Evolutionary conservation across 2,113 vertebrate species (phyloP).

Genomic region (Microtus ochrogaster): DNA sequence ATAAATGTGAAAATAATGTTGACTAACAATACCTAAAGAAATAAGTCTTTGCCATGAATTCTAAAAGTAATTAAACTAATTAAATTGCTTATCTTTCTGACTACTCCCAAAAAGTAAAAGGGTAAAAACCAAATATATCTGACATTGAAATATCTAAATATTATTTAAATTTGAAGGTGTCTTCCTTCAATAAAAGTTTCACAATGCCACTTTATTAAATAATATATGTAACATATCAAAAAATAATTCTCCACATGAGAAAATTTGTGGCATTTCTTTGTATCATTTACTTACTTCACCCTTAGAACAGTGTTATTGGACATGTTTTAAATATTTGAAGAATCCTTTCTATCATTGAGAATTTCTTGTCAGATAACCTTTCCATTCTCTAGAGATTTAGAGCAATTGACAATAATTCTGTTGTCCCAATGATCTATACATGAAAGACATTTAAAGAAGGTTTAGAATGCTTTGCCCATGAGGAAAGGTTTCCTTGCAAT

Average conservation of each 20-base stretch:
- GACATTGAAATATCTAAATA: background rate
- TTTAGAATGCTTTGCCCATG: constrained; percentile 65
- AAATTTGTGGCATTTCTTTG: background rate
- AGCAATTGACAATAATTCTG: constrained; percentile 59
- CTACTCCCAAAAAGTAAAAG: background rate
- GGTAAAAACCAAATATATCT: background rate
- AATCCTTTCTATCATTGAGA: constrained; percentile 26
- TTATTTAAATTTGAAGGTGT: background rate
- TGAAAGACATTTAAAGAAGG: constrained; percentile 70
- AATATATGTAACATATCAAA: no score
- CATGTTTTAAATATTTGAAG: background rate
- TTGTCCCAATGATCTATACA: constrained; percentile 55
- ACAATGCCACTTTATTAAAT: background rate
- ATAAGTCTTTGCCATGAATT: background rate
- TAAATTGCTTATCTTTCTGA: constrained; percentile 22
- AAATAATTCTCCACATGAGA: background rate
- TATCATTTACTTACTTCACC: background rate
- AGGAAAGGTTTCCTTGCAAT: constrained; percentile 64
- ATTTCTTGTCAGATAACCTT: constrained; percentile 49
- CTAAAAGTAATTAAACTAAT: constrained; percentile 16
- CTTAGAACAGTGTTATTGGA: background rate
- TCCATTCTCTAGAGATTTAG: constrained; percentile 58
- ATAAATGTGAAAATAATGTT: constrained; percentile 22
- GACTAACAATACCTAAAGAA: background rate
- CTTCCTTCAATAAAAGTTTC: background rate